Conservation (phyloP, 2,888 invertebrate species). For the Megalurothrips usitatus region DNA sequence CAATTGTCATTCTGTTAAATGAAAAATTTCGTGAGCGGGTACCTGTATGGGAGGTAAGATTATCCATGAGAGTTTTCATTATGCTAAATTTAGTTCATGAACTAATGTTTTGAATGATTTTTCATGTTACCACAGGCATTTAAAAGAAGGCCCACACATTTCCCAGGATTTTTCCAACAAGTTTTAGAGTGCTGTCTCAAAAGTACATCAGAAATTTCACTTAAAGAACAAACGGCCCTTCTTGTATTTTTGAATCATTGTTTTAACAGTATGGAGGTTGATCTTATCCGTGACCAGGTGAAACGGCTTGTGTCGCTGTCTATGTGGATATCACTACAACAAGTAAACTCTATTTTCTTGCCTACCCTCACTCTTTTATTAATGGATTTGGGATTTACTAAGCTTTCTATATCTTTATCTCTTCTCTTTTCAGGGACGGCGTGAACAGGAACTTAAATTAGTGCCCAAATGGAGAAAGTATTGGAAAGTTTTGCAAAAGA, state of each 20-base stretch:
- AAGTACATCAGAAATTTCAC: conserved; percentile 42
- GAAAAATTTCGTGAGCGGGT: conserved; percentile 97
- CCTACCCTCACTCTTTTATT: conserved; percentile 7
- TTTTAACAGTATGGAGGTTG: conserved; percentile 96
- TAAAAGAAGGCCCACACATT: conserved; percentile 68
- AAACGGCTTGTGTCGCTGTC: conserved; percentile 74
- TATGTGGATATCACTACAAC: conserved; percentile 88
- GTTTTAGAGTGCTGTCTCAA: conserved; percentile 70
- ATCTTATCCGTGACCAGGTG: conserved; percentile 86
- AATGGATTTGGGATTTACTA: conserved; percentile 29
- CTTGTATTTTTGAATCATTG: conserved; percentile 92
- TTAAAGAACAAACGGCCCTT: conserved; percentile 74
- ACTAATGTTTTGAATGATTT: conserved; percentile 1
- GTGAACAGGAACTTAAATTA: conserved; percentile 79
- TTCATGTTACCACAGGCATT: conserved; percentile 58
- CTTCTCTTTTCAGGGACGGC: conserved; percentile 54
- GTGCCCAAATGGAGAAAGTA: conserved; percentile 88
- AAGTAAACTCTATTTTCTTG: conserved; percentile 49
- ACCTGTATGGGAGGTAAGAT: conserved; percentile 82
- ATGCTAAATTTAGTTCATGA: conserved; percentile 28
- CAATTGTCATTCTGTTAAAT: conserved; percentile 97
- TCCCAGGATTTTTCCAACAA: conserved; percentile 76
- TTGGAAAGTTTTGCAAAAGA: conserved; percentile 85
- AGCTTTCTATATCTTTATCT: neutral
- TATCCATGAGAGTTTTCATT: conserved; percentile 34